A percentile compares a stretch with the other conserved stretches of the same genome.
Conservation (phyloP, 2,888 invertebrate species). For the Ormyrus nitidulus region DNA sequence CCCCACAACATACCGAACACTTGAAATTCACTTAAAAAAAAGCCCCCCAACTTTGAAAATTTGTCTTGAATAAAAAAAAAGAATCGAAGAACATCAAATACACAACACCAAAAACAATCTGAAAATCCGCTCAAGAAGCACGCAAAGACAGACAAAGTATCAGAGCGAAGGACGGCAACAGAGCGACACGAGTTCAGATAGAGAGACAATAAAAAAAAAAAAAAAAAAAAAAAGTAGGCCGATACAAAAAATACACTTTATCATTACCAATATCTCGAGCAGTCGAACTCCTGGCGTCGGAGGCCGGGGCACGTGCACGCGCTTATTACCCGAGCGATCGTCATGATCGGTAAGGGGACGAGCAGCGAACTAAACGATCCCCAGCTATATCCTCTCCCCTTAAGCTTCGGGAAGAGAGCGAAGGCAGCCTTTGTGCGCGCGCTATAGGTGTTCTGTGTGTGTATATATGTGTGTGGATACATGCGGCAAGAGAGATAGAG, state of each 20-base stretch:
- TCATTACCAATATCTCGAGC: conserved; percentile 23
- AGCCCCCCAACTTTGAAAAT: too few species aligned
- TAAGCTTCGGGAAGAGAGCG: neutral
- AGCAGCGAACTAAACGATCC: too few species aligned
- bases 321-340: too few species aligned
- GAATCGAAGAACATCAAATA: neutral
- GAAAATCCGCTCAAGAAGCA: too few species aligned
- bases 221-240: neutral
- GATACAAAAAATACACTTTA: neutral
- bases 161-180: too few species aligned
- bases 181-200: neutral
- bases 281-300: neutral
- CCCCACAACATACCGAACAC: too few species aligned
- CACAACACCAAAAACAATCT: neutral
- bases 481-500: conserved; percentile 5
- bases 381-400: too few species aligned
- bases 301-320: too few species aligned
- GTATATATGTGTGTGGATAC: neutral
- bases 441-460: neutral
- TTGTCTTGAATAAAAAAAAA: neutral
- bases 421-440: neutral
- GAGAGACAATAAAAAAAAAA: neutral
- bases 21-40: too few species aligned
- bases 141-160: neutral
- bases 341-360: too few species aligned